A percentile compares a stretch with the other conserved stretches of the same genome.
Evolutionary conservation across 2,888 invertebrate genomes (phyloP).

Genomic region (Agriotes lineatus): DNA sequence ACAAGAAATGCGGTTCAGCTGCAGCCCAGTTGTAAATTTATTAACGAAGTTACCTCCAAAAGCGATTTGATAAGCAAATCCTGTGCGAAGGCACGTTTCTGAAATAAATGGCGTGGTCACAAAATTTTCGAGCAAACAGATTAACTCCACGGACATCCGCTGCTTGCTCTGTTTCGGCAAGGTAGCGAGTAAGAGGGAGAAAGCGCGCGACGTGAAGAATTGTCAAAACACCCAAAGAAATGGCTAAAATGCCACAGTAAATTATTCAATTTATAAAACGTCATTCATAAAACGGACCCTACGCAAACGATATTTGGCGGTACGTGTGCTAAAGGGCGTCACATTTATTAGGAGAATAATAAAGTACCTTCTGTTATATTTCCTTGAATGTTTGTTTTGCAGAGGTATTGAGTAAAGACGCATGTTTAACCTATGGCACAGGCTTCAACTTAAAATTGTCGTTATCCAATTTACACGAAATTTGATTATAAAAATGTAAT

Average conservation of each 20-base stretch:
- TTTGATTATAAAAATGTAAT: no score
- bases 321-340: slow-evolving; percentile 22
- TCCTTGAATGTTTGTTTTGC: no score
- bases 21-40: slow-evolving; percentile 27
- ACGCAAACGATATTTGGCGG: slow-evolving; percentile 7
- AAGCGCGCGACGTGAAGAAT: background rate
- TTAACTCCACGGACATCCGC: background rate
- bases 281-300: slow-evolving; percentile 14
- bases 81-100: slow-evolving; percentile 40
- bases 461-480: no score
- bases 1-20: slow-evolving; percentile 16
- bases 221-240: slow-evolving; percentile 11
- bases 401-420: no score
- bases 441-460: no score
- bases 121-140: slow-evolving; percentile 7
- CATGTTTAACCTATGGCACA: no score
- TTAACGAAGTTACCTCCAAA: slow-evolving; percentile 29
- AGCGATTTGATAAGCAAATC: slow-evolving; percentile 38
- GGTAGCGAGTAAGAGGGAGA: background rate
- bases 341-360: slow-evolving; percentile 30
- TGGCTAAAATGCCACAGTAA: slow-evolving; percentile 22
- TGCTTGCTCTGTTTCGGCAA: background rate
- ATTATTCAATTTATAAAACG: slow-evolving; percentile 28
- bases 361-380: no score
- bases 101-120: slow-evolving; percentile 22